phyloP scores from a whole-genome alignment of 2,113 vertebrate genomes.

The Syngnathus typhle region DNA sequence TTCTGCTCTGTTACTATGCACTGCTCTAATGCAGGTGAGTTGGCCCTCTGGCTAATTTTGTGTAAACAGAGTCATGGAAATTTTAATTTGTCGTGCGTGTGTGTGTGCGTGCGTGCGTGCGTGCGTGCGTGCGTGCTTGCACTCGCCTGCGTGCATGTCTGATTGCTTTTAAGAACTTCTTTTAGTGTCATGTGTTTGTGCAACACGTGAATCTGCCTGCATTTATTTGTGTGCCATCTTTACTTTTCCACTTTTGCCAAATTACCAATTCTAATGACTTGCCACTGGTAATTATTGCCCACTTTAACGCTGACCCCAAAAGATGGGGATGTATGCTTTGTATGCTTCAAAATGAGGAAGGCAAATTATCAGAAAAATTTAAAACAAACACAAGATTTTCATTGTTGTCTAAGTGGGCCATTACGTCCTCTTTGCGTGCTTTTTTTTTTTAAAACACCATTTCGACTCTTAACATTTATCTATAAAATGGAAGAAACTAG shows the following conservation, averaged over 20 bases:
- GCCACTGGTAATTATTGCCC: conserved; percentile 70
- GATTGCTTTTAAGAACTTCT: background rate
- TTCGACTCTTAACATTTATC: conserved; percentile 16
- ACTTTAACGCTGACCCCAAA: conserved; percentile 66
- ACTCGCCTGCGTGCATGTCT: background rate
- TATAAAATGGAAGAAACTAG: background rate
- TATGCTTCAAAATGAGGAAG: conserved; percentile 50
- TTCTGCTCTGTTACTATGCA: conserved; percentile 61
- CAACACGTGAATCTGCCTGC: conserved; percentile 9
- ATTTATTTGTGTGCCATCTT: conserved; percentile 46
- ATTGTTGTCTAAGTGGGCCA: conserved; percentile 50
- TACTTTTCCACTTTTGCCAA: conserved; percentile 59
- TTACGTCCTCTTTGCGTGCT: conserved; percentile 39
- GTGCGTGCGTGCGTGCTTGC: conserved; percentile 1
- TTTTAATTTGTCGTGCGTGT: conserved; percentile 49
- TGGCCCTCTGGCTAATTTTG: conserved; percentile 68
- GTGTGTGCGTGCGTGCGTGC: conserved; percentile 1
- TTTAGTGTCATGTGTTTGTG: conserved; percentile 1
- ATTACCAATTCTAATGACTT: conserved; percentile 73
- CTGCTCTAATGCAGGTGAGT: conserved; percentile 61
- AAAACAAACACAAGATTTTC: conserved; percentile 58
- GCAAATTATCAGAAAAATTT: conserved; percentile 51
- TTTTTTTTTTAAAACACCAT: conserved; percentile 33
- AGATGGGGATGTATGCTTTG: conserved; percentile 53
- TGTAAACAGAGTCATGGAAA: conserved; percentile 67